A percentile compares a stretch with the other conserved stretches of the same genome.
These are phyloP conservation scores for Enteromius anoplus DNA, from an alignment of 2,797 vertebrate genomes.

Conservation along the genomic window DNA sequence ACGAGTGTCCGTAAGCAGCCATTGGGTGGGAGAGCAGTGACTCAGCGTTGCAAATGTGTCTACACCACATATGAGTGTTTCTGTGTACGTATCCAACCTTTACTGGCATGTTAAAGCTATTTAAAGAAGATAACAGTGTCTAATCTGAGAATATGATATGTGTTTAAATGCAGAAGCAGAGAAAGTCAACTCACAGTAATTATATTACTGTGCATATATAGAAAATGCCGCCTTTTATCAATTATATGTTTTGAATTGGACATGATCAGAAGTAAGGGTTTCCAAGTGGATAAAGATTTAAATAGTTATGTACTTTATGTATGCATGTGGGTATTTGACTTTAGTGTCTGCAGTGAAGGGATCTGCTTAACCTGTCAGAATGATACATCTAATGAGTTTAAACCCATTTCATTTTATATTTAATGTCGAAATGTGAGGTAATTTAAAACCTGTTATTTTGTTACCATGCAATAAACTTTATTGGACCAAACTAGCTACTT, in stretches of 20 bases:
- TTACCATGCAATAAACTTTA: not conserved
- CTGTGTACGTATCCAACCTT: conserved; percentile 4
- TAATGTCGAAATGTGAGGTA: not conserved
- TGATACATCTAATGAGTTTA: not conserved
- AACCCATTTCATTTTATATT: not conserved
- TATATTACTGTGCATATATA: not conserved
- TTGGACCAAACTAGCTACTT: not conserved
- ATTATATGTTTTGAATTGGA: not conserved
- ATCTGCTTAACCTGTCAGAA: not conserved
- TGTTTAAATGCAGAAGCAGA: conserved; percentile 10
- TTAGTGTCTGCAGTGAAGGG: not conserved
- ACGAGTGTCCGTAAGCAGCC: conserved; percentile 23
- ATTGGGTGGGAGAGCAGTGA: conserved; percentile 41
- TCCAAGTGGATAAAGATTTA: not conserved
- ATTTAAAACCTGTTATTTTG: not conserved
- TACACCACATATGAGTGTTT: conserved; percentile 33
- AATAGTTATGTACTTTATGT: too few relatives aligned
- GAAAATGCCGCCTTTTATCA: not conserved
- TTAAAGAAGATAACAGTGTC: conserved; percentile 65
- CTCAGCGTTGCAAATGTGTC: conserved; percentile 37
- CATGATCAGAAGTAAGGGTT: not conserved
- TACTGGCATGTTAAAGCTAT: conserved; percentile 24
- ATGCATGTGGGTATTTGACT: too few relatives aligned
- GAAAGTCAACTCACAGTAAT: conserved; percentile 2
- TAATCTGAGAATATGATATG: conserved; percentile 66